Conservation (phyloP, 1,140 invertebrate species). For the Macrosteles quadrilineatus region DNA sequence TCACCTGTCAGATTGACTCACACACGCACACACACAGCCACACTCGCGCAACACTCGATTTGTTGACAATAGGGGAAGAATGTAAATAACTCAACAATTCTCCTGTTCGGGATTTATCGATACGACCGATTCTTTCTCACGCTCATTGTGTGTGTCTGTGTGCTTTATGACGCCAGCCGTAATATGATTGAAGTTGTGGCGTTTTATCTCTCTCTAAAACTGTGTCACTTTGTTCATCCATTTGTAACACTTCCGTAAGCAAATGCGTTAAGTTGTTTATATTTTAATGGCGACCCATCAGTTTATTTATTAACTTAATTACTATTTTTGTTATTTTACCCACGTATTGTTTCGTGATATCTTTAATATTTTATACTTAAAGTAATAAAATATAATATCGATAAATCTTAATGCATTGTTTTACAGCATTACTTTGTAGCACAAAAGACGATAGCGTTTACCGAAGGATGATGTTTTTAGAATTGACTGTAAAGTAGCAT, state of each 20-base stretch:
- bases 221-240: neutral
- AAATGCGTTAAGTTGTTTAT: no score
- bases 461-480: conserved; percentile 8
- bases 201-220: neutral
- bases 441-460: no score
- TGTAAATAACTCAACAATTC: conserved; percentile 27
- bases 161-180: neutral
- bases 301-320: no score
- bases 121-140: neutral
- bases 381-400: no score
- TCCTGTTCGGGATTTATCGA: conserved; percentile 8
- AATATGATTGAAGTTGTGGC: neutral
- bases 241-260: neutral
- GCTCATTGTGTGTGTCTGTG: neutral
- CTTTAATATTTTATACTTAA: no score
- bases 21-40: neutral
- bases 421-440: no score
- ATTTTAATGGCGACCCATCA: no score
- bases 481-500: conserved; percentile 4
- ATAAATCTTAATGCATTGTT: no score
- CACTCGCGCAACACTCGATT: neutral
- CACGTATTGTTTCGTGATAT: no score
- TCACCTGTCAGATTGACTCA: neutral
- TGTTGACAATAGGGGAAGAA: conserved; percentile 2
- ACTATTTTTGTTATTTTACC: no score